Percentiles rank a stretch among this genome's conserved stretches.
These are phyloP conservation scores for Fistularia commersonii DNA, from an alignment of 2,797 vertebrate species.

Conservation along the genomic window DNA sequence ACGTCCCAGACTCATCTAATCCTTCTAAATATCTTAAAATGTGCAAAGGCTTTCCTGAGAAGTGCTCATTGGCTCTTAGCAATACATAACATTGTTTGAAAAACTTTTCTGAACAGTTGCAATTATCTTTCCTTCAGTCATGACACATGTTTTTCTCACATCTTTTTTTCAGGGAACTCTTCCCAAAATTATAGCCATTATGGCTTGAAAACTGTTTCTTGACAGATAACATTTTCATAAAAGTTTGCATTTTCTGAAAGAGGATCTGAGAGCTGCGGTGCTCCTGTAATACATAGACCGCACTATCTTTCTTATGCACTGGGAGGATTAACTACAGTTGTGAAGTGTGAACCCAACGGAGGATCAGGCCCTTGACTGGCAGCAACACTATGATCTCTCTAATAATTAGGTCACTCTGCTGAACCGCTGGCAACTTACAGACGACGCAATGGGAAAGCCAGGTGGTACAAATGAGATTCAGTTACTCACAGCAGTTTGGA, in stretches of 20 bases:
- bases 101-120: constrained; percentile 29
- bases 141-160: constrained; percentile 25
- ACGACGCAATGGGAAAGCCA: constrained; percentile 26
- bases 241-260: constrained; percentile 25
- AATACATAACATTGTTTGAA: constrained; percentile 27
- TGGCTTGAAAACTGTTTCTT: constrained; percentile 32
- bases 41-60: constrained; percentile 8
- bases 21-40: constrained; percentile 16
- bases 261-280: constrained; percentile 5
- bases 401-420: constrained; percentile 55
- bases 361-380: constrained; percentile 34
- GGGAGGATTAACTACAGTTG: constrained; percentile 41
- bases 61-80: constrained; percentile 7
- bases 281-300: constrained; percentile 11
- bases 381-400: constrained; percentile 31
- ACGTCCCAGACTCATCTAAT: constrained; percentile 5
- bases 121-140: constrained; percentile 34
- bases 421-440: constrained; percentile 36
- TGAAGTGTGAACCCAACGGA: constrained; percentile 32
- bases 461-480: constrained; percentile 35
- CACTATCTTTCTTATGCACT: constrained; percentile 37
- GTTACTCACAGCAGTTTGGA: constrained; percentile 7
- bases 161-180: constrained; percentile 5
- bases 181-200: constrained; percentile 34
- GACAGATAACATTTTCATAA: constrained; percentile 18